Evolutionary conservation across 2,888 invertebrate genomes (phyloP).

Genomic region (Sarcophaga rosellei): DNA sequence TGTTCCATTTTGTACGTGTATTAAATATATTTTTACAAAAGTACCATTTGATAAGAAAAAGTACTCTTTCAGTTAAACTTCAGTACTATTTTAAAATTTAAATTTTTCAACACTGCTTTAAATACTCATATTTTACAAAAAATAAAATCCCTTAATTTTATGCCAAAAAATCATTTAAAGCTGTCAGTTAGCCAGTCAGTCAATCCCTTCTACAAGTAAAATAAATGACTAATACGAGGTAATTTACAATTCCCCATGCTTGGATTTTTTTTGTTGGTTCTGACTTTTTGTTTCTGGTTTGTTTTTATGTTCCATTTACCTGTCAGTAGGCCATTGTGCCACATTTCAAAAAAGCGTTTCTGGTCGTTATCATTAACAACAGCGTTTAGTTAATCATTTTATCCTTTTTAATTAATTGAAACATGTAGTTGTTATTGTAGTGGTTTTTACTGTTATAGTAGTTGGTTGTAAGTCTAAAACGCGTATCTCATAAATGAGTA

Average conservation of each 20-base stretch:
- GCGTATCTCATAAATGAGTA: slow-evolving; percentile 2
- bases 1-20: no score
- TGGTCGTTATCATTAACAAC: slow-evolving; percentile 29
- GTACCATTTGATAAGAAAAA: no score
- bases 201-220: slow-evolving; percentile 2
- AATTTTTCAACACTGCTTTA: neutral
- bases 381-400: slow-evolving; percentile 62
- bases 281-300: neutral
- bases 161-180: slow-evolving; percentile 10
- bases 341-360: neutral
- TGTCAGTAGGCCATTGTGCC: slow-evolving; percentile 41
- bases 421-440: slow-evolving; percentile 47
- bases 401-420: slow-evolving; percentile 66
- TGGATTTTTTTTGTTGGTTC: neutral
- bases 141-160: neutral
- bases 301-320: slow-evolving; percentile 36
- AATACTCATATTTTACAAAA: neutral
- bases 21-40: no score
- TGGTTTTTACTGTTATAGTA: neutral
- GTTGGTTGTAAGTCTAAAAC: neutral
- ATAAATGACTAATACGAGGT: slow-evolving; percentile 5
- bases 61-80: no score
- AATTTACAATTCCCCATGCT: neutral
- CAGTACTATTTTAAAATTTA: no score
- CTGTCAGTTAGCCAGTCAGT: slow-evolving; percentile 16